These are phyloP conservation scores for Sphecodes monilicornis DNA, from an alignment of 2,888 invertebrate genomes.

Conservation along the genomic window DNA sequence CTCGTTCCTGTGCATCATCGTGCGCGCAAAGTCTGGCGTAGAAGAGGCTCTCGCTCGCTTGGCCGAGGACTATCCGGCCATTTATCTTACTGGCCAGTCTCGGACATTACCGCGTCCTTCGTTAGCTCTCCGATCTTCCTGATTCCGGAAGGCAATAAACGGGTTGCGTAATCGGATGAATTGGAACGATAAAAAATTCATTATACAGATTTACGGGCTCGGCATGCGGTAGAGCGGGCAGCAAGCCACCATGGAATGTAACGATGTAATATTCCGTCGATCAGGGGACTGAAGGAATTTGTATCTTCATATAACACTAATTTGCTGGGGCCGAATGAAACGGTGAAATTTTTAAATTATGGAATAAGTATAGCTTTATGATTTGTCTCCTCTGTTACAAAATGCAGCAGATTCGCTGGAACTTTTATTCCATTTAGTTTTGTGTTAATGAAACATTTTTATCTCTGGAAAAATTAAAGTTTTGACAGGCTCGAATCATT, in stretches of 20 bases:
- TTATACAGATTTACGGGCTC: background rate
- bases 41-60: background rate
- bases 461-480: background rate
- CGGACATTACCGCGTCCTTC: constrained; percentile 44
- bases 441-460: background rate
- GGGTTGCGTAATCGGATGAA: constrained; percentile 13
- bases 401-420: background rate
- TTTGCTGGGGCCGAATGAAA: background rate
- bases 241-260: background rate
- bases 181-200: background rate
- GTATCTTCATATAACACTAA: background rate
- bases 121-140: constrained; percentile 31
- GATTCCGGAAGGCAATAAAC: constrained; percentile 35
- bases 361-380: background rate
- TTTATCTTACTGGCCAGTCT: constrained; percentile 44
- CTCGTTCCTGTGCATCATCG: constrained; percentile 41
- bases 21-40: constrained; percentile 25
- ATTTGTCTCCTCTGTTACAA: background rate
- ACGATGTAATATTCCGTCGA: background rate
- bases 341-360: background rate
- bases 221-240: background rate
- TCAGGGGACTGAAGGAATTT: background rate
- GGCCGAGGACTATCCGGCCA: constrained; percentile 40
- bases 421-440: background rate
- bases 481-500: background rate